Evolutionary conservation across 2,113 vertebrate species (phyloP), one percentile per base, ranked within the genome.

Genomic region (Rhagologus leucostigma): DNA sequence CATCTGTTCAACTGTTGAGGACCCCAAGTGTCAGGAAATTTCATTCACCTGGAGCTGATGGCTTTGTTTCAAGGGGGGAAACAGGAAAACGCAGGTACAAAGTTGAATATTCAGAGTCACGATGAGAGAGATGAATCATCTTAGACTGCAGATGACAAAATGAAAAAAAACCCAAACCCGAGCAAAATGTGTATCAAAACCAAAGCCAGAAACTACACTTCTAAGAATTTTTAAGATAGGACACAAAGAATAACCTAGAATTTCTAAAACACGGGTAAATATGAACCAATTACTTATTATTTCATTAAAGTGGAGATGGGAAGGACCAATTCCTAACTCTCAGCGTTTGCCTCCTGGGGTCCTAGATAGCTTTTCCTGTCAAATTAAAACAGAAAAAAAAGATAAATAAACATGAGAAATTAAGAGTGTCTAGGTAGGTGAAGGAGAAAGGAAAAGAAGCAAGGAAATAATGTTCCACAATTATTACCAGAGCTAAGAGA

Each of bases 381-480:
- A 98, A 98, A 98, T 98, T 98, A 98, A 98, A 98, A 97, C 86
- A 59, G 68, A 42, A 85, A 86, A 47, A 97, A 97, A 97, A 98
- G 95, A 98, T 98, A 98, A 98, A 98, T 98, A 98, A 98, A 98
- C 98, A 98, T 97, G 96, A 98, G 98, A 98, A 98, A 98, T 98
- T 98, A 98, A 98, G 97, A 98, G 97, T 97, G 98, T 98, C 97
- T 55, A 97, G 95, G 96, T 83, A 74, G 96, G 97, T 96, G 95
- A 97, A 97, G 93, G 95, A 97, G 95, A 97, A 96, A 97, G 80
- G 87, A 89, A 91, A 96, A 95, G 96, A 97, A 96, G 77, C 85
- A 80, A 80, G 96, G 82, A 97, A 98, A 98, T 98, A 95, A 98
- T 96, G 97, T 97, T 96, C 97, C 95, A 96, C 97, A 98, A 98